Conservation (phyloP, 2,888 invertebrate genomes). For the Cryptocephalus moraei region DNA sequence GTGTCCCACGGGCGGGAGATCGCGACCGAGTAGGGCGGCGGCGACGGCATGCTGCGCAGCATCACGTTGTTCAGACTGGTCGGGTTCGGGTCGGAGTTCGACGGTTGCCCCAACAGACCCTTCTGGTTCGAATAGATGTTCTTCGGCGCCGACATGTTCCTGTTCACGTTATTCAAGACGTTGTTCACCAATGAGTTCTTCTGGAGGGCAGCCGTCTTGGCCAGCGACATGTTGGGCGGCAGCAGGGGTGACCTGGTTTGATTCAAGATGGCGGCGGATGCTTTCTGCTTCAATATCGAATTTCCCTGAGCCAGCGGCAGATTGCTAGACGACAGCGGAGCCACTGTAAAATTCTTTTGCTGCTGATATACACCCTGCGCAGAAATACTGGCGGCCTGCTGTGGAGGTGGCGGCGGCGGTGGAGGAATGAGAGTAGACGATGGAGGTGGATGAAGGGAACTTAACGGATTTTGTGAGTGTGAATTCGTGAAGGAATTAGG, state of each 20-base stretch:
- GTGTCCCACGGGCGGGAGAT: constrained; percentile 24
- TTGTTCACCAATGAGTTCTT: neutral
- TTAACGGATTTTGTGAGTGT: too few relatives aligned
- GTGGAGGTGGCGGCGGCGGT: too few relatives aligned
- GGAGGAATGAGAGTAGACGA: too few relatives aligned
- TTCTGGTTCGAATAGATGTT: neutral
- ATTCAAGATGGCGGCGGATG: constrained; percentile 2
- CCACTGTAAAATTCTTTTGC: too few relatives aligned
- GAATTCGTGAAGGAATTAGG: too few relatives aligned
- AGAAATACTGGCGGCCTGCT: too few relatives aligned
- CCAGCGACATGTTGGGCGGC: constrained; percentile 1
- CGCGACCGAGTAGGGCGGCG: constrained; percentile 26
- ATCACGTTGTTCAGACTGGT: constrained; percentile 8
- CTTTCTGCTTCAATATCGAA: too few relatives aligned
- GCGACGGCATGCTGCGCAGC: constrained; percentile 20
- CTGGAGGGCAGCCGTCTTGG: constrained; percentile 1
- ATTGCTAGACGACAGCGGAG: too few relatives aligned
- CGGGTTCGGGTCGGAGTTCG: neutral
- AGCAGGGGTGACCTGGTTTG: constrained; percentile 3
- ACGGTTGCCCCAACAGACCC: neutral
- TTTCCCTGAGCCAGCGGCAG: too few relatives aligned
- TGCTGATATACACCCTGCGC: too few relatives aligned
- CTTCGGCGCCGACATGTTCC: neutral
- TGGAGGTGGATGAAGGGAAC: too few relatives aligned
- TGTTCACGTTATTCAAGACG: neutral